phyloP scores from a whole-genome alignment of 2,888 invertebrate species.

The Glyphotaelius pellucidus region DNA sequence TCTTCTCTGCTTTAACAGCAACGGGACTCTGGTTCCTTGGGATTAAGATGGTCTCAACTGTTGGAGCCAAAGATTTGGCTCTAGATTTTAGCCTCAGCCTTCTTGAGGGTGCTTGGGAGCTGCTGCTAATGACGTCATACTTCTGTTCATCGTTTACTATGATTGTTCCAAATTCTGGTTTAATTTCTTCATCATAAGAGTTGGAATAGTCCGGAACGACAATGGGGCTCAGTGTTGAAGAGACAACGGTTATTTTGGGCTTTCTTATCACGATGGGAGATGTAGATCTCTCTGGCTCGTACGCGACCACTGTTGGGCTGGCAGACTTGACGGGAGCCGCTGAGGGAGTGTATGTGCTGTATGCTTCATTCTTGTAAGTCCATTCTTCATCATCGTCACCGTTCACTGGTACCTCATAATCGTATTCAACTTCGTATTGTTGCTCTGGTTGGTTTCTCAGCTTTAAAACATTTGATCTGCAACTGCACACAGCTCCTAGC shows the following conservation, averaged over 20 bases:
- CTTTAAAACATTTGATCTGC: slow-evolving; percentile 78
- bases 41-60: slow-evolving; percentile 58
- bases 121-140: slow-evolving; percentile 46
- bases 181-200: slow-evolving; percentile 71
- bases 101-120: slow-evolving; percentile 33
- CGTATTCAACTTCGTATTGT: slow-evolving; percentile 67
- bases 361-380: slow-evolving; percentile 69
- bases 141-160: slow-evolving; percentile 58
- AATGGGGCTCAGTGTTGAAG: slow-evolving; percentile 75
- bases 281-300: slow-evolving; percentile 61
- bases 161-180: slow-evolving; percentile 60
- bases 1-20: slow-evolving; percentile 69
- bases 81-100: slow-evolving; percentile 55
- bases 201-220: slow-evolving; percentile 76
- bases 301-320: slow-evolving; percentile 52
- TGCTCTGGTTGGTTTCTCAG: slow-evolving; percentile 69
- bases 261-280: slow-evolving; percentile 68
- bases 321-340: slow-evolving; percentile 52
- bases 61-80: slow-evolving; percentile 58
- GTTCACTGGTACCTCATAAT: slow-evolving; percentile 70
- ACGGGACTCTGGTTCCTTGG: slow-evolving; percentile 50
- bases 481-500: slow-evolving; percentile 85
- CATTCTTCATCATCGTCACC: slow-evolving; percentile 71
- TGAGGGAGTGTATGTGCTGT: slow-evolving; percentile 49
- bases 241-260: slow-evolving; percentile 69